phyloP scores from a whole-genome alignment of 2,113 vertebrate genomes.

The Pseudorasbora parva region DNA sequence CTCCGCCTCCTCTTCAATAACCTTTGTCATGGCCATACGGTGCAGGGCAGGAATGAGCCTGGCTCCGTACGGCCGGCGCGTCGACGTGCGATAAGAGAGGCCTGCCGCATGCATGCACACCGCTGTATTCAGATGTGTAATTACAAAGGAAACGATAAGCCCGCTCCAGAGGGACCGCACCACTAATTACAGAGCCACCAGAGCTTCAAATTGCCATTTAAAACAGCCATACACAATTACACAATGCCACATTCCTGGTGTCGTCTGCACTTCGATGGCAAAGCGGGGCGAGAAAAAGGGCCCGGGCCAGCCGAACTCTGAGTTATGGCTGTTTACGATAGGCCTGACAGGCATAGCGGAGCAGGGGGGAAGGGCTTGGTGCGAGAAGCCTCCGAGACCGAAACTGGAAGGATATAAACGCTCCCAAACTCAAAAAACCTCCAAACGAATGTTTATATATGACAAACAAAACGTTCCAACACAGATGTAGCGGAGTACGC shows the following conservation, averaged over 20 bases:
- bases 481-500: neutral
- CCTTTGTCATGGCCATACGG: conserved; percentile 10
- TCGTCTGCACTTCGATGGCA: conserved; percentile 50
- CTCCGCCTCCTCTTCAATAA: neutral
- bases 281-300: neutral
- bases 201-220: conserved; percentile 82
- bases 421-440: conserved; percentile 10
- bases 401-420: neutral
- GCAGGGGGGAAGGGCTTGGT: neutral
- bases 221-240: conserved; percentile 77
- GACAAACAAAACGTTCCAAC: neutral
- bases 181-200: conserved; percentile 79
- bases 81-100: conserved; percentile 53
- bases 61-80: neutral
- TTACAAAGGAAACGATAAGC: conserved; percentile 78
- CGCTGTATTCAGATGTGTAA: conserved; percentile 71
- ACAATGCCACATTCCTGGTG: conserved; percentile 75
- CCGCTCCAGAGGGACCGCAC: conserved; percentile 73
- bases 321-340: conserved; percentile 38
- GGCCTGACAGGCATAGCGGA: conserved; percentile 37
- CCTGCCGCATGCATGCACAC: conserved; percentile 36
- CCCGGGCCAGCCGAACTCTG: neutral
- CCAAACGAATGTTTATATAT: neutral
- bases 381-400: neutral
- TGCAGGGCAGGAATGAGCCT: neutral